Conservation (phyloP, 2,888 invertebrate species). For the Timema cristinae region DNA sequence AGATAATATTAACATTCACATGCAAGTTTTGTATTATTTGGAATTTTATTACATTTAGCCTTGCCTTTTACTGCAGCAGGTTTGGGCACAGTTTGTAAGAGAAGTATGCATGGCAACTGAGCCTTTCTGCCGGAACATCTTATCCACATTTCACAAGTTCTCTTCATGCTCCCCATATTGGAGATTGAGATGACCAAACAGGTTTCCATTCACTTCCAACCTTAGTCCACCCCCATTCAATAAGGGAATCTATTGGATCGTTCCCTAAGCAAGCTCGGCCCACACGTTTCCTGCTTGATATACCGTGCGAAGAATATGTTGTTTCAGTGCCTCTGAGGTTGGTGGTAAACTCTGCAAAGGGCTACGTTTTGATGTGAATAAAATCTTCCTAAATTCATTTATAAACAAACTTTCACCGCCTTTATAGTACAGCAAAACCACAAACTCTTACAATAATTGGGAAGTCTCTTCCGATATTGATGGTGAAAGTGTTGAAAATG, state of each 20-base stretch:
- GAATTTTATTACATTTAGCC: too few species aligned
- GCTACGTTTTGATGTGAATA: not conserved
- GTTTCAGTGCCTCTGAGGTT: not conserved
- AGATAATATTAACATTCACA: too few species aligned
- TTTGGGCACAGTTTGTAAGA: not conserved
- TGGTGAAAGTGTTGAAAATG: slow-evolving; percentile 11
- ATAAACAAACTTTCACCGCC: not conserved
- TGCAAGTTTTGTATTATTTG: too few species aligned
- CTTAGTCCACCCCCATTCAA: not conserved
- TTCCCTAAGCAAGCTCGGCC: not conserved
- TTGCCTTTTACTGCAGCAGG: too few species aligned
- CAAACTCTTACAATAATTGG: not conserved
- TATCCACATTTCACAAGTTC: slow-evolving; percentile 5
- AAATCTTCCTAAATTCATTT: not conserved
- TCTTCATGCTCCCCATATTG: not conserved
- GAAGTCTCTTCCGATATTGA: not conserved
- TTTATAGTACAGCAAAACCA: not conserved
- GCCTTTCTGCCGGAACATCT: not conserved
- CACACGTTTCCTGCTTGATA: slow-evolving; percentile 3
- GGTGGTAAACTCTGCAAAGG: not conserved
- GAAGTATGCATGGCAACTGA: not conserved
- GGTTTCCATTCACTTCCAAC: not conserved
- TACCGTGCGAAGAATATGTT: not conserved
- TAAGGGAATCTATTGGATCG: not conserved
- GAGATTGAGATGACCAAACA: not conserved